Percentiles rank a stretch among this genome's conserved stretches.
These are phyloP conservation scores for Astreopora myriophthalma DNA, from an alignment of 64 coral and sea anemone genomes.

Conservation along the genomic window DNA sequence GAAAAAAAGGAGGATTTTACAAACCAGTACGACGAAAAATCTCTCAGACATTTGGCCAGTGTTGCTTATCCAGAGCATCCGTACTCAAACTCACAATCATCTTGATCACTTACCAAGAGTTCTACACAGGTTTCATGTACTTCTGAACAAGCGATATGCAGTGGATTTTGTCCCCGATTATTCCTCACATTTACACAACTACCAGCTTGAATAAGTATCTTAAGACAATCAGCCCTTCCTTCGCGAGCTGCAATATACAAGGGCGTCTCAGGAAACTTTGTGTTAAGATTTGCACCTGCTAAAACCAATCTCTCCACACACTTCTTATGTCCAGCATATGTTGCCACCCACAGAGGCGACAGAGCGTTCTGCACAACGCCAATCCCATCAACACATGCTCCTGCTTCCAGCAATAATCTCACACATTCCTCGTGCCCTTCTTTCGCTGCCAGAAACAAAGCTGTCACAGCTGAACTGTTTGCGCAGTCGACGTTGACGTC, in stretches of 20 bases:
- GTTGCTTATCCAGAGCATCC: too few relatives aligned
- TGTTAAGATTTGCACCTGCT: slow-evolving; percentile 83
- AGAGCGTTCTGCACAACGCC: slow-evolving; percentile 66
- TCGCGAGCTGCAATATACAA: slow-evolving; percentile 87
- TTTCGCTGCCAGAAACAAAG: slow-evolving; percentile 85
- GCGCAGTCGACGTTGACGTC: slow-evolving; percentile 59
- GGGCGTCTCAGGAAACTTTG: slow-evolving; percentile 79
- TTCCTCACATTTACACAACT: slow-evolving; percentile 78
- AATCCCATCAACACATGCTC: slow-evolving; percentile 80
- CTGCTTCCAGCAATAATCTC: slow-evolving; percentile 70
- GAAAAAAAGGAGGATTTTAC: too few relatives aligned
- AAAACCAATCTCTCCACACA: slow-evolving; percentile 76
- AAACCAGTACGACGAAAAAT: too few relatives aligned
- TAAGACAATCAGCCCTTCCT: slow-evolving; percentile 66
- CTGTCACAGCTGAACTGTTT: slow-evolving; percentile 90
- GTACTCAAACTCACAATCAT: too few relatives aligned
- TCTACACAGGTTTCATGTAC: slow-evolving; percentile 61
- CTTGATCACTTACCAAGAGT: slow-evolving; percentile 62
- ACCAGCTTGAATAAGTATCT: slow-evolving; percentile 85
- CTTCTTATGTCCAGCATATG: slow-evolving; percentile 74
- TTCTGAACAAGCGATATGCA: slow-evolving; percentile 87
- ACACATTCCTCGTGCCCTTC: slow-evolving; percentile 86
- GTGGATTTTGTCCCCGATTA: slow-evolving; percentile 67
- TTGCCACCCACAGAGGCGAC: slow-evolving; percentile 87
- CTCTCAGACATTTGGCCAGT: too few relatives aligned